Conservation (phyloP, 2,797 vertebrate genomes). For the Margarornis squamiger region DNA sequence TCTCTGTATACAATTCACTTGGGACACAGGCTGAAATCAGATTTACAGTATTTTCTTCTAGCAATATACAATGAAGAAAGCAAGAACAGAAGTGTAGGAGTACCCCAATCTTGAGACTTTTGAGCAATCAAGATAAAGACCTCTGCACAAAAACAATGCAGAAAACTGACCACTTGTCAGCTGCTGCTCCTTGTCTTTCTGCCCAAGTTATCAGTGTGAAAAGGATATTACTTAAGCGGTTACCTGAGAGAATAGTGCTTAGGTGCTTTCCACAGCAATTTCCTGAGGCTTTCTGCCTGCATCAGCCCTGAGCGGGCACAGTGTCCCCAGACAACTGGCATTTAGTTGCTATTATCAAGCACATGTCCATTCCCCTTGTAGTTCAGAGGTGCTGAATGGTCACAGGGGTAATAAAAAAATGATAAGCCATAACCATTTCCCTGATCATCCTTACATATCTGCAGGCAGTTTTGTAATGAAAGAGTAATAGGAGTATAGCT, state of each 20-base stretch:
- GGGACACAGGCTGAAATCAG: neutral
- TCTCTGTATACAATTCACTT: neutral
- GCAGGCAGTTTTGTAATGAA: neutral
- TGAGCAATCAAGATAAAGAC: neutral
- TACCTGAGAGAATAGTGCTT: neutral
- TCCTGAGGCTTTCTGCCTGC: neutral
- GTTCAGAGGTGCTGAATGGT: neutral
- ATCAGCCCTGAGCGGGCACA: neutral
- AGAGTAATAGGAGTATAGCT: neutral
- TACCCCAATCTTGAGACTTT: neutral
- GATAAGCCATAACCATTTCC: neutral
- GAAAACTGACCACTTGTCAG: neutral
- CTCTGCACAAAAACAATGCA: neutral
- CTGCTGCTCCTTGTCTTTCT: neutral
- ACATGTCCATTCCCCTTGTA: neutral
- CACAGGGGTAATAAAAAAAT: neutral
- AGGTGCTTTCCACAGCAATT: neutral
- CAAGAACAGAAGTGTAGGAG: neutral
- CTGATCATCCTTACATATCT: neutral
- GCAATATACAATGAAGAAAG: neutral
- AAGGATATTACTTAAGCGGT: neutral
- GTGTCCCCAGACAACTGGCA: neutral
- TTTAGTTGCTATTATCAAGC: neutral
- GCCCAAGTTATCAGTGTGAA: neutral
- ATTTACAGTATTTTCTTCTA: neutral